Base-by-base conservation (phyloP, 2,797 vertebrate genomes). In the Tarsius wallacei region DNA sequence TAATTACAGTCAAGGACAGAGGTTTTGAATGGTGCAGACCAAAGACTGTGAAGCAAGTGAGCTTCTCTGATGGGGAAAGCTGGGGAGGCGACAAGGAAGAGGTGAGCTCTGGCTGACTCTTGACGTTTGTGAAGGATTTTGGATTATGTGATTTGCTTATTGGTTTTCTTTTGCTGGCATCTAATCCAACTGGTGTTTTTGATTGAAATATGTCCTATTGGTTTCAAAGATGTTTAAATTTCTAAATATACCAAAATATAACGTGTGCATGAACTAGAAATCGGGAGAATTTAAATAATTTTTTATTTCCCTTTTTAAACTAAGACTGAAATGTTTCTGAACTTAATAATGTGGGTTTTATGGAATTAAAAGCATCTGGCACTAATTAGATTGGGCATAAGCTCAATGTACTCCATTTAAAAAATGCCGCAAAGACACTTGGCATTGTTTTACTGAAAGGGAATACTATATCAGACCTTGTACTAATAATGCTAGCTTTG, bases 291-390 rank as follows among this genome's bases (percentile, higher is more conserved):
- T 88, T 76, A 85, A 95, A 63, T 95, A 21, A 42, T 68, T 78
- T 96, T 95, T 66, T 94, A 57, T 83, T 96, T 96, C 7, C 31
- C 61, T 33, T 68, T 94, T 89, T 57, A 87, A 87, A 87, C 17
- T 93, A 81, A 85, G 31, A 76, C 36, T 71, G 33, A 93, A 78
- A 85, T 87, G 55, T 74, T 91, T 93, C 61, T 90, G 59, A 91
- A 87, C 57, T 91, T 92, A 80, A 51, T 95, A 77, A 87, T 93
- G 49, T 94, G 36, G 7, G 49, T 95, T 13, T 87, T 95, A 86
- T 86, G 57, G 64, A 90, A 94, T 68, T 71, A 77, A 73, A 94
- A 95, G 84, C 66, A 91, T 78, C 22, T 96, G 36, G 71, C 84
- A 55, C 9, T 94, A 51, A 86, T 36, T 94, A 10, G 36, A 70